Percentiles rank a stretch among this genome's conserved stretches.
Evolutionary conservation across 2,888 invertebrate species (phyloP).

Genomic region (Microctonus brassicae): DNA sequence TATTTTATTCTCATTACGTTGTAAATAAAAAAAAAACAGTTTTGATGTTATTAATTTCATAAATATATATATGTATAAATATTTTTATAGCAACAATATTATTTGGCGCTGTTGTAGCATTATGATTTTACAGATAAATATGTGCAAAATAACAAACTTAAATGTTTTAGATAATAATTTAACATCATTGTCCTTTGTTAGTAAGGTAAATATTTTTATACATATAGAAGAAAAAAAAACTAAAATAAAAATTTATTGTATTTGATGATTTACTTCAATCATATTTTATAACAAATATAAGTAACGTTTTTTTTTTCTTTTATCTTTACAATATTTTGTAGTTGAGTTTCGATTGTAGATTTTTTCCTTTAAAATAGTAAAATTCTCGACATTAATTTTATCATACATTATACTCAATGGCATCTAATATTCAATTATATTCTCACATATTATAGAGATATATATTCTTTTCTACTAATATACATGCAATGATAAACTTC

Average conservation of each 20-base stretch:
- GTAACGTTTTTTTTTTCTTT: slow-evolving; percentile 20
- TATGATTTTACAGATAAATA: background rate
- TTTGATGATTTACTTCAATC: slow-evolving; percentile 27
- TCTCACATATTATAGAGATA: slow-evolving; percentile 34
- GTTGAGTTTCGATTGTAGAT: background rate
- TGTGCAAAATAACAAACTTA: background rate
- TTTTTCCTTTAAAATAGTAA: slow-evolving; percentile 6
- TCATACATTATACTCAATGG: slow-evolving; percentile 24
- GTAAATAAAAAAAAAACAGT: background rate
- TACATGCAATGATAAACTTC: slow-evolving; percentile 17
- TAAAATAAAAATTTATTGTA: slow-evolving; percentile 19
- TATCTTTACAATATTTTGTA: slow-evolving; percentile 18
- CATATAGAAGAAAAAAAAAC: slow-evolving; percentile 11
- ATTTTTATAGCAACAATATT: background rate
- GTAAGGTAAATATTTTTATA: slow-evolving; percentile 41
- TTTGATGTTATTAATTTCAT: background rate
- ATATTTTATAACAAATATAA: slow-evolving; percentile 35
- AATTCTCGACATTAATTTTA: slow-evolving; percentile 33
- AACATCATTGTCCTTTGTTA: slow-evolving; percentile 35
- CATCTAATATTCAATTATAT: slow-evolving; percentile 8
- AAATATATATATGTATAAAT: no score
- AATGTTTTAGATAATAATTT: slow-evolving; percentile 1
- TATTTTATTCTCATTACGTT: background rate
- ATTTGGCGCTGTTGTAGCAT: background rate
- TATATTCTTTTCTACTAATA: slow-evolving; percentile 19